Evolutionary conservation across 2,113 vertebrate species (phyloP).

Genomic region (Psophia crepitans): DNA sequence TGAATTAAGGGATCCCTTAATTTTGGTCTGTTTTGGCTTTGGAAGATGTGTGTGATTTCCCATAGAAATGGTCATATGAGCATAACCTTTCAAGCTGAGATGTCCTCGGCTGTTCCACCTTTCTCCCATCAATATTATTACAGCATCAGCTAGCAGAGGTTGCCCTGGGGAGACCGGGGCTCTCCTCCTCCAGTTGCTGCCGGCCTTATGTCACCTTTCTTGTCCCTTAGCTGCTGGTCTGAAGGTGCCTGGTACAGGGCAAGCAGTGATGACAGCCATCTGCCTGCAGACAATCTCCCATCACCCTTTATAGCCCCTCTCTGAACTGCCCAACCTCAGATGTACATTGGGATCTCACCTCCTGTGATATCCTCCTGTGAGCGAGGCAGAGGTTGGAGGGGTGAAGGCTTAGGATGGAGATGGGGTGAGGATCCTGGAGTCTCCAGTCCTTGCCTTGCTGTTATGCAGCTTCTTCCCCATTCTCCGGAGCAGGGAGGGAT

Average conservation of each 20-base stretch:
- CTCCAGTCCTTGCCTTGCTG: not conserved
- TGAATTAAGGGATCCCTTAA: not conserved
- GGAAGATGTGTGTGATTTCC: not conserved
- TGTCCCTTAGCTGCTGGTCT: not conserved
- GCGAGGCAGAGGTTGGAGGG: not conserved
- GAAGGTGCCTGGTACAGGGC: not conserved
- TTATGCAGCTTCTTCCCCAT: fast-evolving
- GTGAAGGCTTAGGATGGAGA: not conserved
- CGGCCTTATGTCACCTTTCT: not conserved
- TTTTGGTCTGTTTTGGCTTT: not conserved
- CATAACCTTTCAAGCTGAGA: fast-evolving
- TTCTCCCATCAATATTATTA: not conserved
- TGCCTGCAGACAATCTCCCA: not conserved
- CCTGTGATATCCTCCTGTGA: fast-evolving
- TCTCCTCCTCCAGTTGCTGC: not conserved
- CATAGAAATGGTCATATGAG: not conserved
- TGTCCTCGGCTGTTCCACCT: not conserved
- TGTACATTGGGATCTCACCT: fast-evolving
- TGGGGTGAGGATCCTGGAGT: not conserved
- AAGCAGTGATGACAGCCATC: not conserved
- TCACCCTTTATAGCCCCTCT: not conserved
- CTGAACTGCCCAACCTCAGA: not conserved
- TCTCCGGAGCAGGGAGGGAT: not conserved
- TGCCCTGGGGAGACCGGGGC: not conserved
- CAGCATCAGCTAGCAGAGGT: not conserved